Base-by-base conservation (phyloP, 2,797 vertebrate species). In the Pygocentrus nattereri region DNA sequence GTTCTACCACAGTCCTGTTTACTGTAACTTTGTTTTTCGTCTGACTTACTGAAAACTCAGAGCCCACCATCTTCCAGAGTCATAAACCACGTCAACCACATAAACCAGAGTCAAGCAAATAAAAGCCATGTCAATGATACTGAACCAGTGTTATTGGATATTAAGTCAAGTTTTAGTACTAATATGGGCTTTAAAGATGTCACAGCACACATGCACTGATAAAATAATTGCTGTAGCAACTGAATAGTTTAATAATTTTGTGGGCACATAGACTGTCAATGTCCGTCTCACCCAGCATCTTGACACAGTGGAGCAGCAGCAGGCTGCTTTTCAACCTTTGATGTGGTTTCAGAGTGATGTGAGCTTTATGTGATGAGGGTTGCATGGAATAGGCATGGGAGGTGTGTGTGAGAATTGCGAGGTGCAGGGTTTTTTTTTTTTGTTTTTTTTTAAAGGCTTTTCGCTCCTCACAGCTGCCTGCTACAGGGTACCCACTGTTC, bases 381-480 rank as follows among this genome's bases (percentile, higher is more conserved):
- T 81, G 41, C 31, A 30, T 31, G 31, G 49, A 72, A 54, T 76
- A 62, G 41, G 16, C 23, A 1, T 16, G 16, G 54, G 54, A 5
- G 38, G n/a, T n/a, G n/a, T n/a, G 18, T 54, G 56, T 76, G 56
- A 30, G 67, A 52, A 62, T 50, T 18, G 34, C 21, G 50, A 30
- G 54, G 61, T 4, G 18, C 34, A 47, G 72, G 54, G 50, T 64
- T 16, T n/a, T 69, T 21, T n/a, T 10, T 49, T 49, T 34, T 50
- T 44, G 12, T 12, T 21, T 71, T 76, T 34, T 44, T 19, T 59
- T 67, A 38, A 41, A 72, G 79, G 73, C 76, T 61, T 74, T 79
- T 90, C 82, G 84, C 87, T 86, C 31, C 59, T 75, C 72, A 77
- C 87, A 87, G 82, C 88, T 89, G 87, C 84, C 86, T 87, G 85